Evolutionary conservation across 1,140 invertebrate genomes (phyloP), one percentile per base, ranked within the genome.

Genomic region (Hypsibius dujardini): DNA sequence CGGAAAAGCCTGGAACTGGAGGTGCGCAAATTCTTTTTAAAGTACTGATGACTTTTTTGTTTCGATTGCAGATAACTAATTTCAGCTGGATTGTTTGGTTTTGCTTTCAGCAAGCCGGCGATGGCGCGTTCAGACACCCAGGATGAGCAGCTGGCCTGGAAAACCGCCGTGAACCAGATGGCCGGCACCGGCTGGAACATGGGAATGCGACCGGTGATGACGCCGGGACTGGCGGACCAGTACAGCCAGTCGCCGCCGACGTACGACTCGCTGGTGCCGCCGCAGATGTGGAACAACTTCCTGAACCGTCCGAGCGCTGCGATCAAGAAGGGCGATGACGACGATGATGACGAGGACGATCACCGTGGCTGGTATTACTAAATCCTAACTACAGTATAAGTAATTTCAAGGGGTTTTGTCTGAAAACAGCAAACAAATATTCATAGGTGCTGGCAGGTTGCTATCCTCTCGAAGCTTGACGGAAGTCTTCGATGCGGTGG

Each of bases 111-210:
- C 50, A 56, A n/a, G n/a, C 7, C 50, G 7, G 7, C 50, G n/a
- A n/a, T n/a, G 7, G 50, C 7, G 7, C 50, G 50, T 7, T 7
- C 7, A 7, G 50, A n/a, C 7, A n/a, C 7, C 7, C 7, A 56
- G 50, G 50, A 56, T 56, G 50, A 56, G 50, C 7, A 7, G 50
- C 50, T 56, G 50, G 50, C 50, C n/a, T 56, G 50, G 50, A 56
- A 56, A n/a, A 56, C 50, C n/a, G 50, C 50, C n/a, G 50, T 56
- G 50, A 56, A 56, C 50, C 50, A n/a, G 50, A 56, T 56, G 50
- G 7, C 50, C 7, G 50, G 50, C n/a, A 56, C 50, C 50, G 50
- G 50, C 7, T 56, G 50, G 50, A 56, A 56, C 50, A 7, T 56
- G 50, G 50, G 50, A 7, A 56, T 56, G 50, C 50, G n/a, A 56